Percentiles rank a stretch among this genome's conserved stretches.
These are phyloP conservation scores for Brachypodius melanocephalos DNA, from an alignment of 2,113 vertebrate species.

Conservation along the genomic window DNA sequence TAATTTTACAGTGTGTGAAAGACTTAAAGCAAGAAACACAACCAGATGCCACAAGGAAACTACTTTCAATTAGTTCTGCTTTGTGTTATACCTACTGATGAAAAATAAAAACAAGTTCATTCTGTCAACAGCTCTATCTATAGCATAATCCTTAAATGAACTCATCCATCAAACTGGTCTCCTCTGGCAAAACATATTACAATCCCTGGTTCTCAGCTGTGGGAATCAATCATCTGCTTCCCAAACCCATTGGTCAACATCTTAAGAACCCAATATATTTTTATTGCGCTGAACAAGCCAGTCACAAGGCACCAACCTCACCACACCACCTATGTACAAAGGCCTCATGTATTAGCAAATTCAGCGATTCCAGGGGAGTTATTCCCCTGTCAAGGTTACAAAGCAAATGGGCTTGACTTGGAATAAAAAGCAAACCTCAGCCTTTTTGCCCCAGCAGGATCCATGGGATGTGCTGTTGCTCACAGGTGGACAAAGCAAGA, in stretches of 20 bases:
- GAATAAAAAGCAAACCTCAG: not conserved
- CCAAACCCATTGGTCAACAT: conserved; percentile 74
- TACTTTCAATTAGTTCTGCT: conserved; percentile 64
- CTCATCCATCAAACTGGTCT: conserved; percentile 67
- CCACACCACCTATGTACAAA: conserved; percentile 19
- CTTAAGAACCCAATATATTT: conserved; percentile 73
- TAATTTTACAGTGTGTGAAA: conserved; percentile 54
- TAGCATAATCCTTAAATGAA: conserved; percentile 71
- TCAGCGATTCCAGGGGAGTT: not conserved
- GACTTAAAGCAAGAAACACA: conserved; percentile 40
- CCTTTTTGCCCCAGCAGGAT: not conserved
- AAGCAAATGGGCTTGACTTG: not conserved
- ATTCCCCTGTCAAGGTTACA: not conserved
- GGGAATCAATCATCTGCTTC: conserved; percentile 79
- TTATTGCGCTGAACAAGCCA: conserved; percentile 49
- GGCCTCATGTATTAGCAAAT: not conserved
- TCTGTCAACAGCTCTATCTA: conserved; percentile 83
- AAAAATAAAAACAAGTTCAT: conserved; percentile 71
- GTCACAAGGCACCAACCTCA: conserved; percentile 37
- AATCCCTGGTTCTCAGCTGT: conserved; percentile 77
- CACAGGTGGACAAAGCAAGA: not conserved
- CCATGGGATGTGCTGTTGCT: not conserved
- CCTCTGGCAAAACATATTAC: conserved; percentile 64
- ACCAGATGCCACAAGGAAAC: conserved; percentile 50
- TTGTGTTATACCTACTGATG: conserved; percentile 62